Percentiles rank a stretch among this genome's conserved stretches.
These are phyloP conservation scores for Styela clava DNA, from an alignment of 23 tunicate genomes.

Conservation along the genomic window DNA sequence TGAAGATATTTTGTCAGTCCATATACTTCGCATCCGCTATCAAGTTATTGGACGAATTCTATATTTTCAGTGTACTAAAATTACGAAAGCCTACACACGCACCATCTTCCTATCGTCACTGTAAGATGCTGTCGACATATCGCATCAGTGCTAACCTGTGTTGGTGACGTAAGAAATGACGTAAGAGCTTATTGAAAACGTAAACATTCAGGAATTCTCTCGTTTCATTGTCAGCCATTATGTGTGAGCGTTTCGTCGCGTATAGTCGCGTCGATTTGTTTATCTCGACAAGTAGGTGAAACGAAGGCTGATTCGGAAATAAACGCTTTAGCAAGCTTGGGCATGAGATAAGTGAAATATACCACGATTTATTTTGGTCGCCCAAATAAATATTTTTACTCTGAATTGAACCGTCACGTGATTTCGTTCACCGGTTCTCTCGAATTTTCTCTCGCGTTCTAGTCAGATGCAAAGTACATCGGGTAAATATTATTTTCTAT, in stretches of 20 bases:
- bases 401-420: background rate
- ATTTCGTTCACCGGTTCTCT: background rate
- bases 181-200: background rate
- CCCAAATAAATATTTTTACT: too few species aligned
- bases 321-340: too few species aligned
- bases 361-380: too few species aligned
- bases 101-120: too few species aligned
- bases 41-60: too few species aligned
- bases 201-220: background rate
- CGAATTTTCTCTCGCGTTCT: background rate
- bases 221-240: background rate
- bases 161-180: background rate
- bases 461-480: background rate
- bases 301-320: background rate
- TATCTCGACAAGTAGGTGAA: background rate
- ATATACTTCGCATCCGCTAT: too few species aligned
- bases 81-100: too few species aligned
- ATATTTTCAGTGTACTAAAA: too few species aligned
- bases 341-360: too few species aligned
- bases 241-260: background rate
- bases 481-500: background rate
- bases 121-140: too few species aligned
- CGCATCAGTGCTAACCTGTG: too few species aligned
- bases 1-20: too few species aligned
- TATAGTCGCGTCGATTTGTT: background rate